Percentiles rank a stretch among this genome's conserved stretches.
Evolutionary conservation across 2,888 invertebrate species (phyloP).

Genomic region (Limnephilus marmoratus): DNA sequence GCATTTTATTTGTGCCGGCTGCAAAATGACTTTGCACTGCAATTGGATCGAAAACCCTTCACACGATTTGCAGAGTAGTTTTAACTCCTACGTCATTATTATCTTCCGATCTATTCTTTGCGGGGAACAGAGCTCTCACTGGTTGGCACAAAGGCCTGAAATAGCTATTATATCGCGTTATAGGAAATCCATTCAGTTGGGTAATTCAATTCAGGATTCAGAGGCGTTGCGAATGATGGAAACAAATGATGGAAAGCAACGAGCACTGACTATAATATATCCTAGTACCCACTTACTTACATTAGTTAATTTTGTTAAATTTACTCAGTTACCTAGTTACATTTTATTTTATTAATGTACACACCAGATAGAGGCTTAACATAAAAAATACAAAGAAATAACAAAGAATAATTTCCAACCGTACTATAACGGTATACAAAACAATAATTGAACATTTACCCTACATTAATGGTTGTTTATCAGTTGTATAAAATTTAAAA

Average conservation of each 20-base stretch:
- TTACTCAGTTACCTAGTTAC: no score
- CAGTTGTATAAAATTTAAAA: no score
- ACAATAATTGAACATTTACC: no score
- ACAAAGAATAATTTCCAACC: no score
- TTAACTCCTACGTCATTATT: background rate
- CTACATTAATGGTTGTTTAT: no score
- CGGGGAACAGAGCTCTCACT: background rate
- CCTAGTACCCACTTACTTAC: background rate
- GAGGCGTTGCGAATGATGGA: background rate
- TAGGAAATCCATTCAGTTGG: background rate
- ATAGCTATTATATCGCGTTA: background rate
- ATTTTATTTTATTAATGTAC: no score
- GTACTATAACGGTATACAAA: no score
- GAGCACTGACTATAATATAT: background rate
- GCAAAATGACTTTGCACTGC: background rate
- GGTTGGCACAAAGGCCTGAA: background rate
- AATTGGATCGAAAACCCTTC: background rate
- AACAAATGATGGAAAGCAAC: background rate
- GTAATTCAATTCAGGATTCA: background rate
- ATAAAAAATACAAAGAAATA: no score
- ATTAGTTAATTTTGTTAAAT: background rate
- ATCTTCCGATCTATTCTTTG: background rate
- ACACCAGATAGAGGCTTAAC: no score
- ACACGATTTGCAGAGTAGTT: background rate
- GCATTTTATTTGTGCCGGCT: background rate